Evolutionary conservation across 2,113 vertebrate species (phyloP).

Genomic region (Tylochromis polylepis): DNA sequence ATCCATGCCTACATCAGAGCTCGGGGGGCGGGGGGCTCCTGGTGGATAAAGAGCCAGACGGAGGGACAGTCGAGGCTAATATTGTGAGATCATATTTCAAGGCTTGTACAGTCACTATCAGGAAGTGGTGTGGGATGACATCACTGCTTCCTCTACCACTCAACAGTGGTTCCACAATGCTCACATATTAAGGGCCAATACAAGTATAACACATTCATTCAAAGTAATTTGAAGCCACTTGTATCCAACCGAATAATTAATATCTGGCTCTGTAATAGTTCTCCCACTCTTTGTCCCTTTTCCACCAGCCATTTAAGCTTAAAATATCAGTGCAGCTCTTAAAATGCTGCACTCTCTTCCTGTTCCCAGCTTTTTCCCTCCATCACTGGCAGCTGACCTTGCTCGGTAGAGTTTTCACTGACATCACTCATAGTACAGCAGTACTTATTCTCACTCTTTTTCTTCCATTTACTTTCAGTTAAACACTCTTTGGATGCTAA

Average conservation of each 20-base stretch:
- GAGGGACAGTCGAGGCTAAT: background rate
- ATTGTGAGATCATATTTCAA: conserved; percentile 20
- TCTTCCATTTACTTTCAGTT: background rate
- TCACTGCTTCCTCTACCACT: background rate
- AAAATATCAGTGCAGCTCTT: conserved; percentile 10
- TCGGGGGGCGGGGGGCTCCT: background rate
- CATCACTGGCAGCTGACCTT: conserved; percentile 30
- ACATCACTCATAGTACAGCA: conserved; percentile 18
- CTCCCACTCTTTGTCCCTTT: background rate
- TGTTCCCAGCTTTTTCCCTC: background rate
- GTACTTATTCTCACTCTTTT: background rate
- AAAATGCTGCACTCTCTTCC: background rate
- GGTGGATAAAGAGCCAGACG: conserved; percentile 23
- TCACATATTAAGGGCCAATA: background rate
- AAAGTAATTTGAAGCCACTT: background rate
- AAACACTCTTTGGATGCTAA: background rate
- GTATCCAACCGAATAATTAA: background rate
- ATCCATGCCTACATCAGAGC: conserved; percentile 43
- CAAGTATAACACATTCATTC: background rate
- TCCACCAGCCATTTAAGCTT: conserved; percentile 2
- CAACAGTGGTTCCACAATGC: background rate
- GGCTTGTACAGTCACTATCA: background rate
- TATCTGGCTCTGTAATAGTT: background rate
- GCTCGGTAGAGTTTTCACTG: background rate
- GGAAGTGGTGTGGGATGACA: background rate